These are phyloP conservation scores for Drosophila pseudoobscura DNA, from an alignment of 1,140 invertebrate species.

Conservation along the genomic window DNA sequence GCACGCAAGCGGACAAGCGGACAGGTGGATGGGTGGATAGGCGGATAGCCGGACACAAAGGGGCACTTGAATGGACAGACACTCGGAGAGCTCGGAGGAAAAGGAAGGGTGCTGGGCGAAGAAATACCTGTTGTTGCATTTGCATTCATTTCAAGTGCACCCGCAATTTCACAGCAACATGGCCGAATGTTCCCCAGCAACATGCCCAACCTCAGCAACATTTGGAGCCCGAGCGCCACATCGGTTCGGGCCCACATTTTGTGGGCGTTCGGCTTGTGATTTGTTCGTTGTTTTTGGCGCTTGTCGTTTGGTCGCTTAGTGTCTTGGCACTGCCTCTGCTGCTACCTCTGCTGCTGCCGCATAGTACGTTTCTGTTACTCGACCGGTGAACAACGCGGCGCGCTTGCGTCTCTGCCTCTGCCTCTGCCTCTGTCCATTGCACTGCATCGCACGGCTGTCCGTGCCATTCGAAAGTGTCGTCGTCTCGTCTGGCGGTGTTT, in stretches of 20 bases:
- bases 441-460: conserved; percentile 10
- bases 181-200: conserved; percentile 4
- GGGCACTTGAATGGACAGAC: too few species aligned
- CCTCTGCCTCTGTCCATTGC: conserved; percentile 4
- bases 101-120: neutral
- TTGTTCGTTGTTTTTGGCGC: neutral
- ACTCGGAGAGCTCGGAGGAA: too few species aligned
- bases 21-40: too few species aligned
- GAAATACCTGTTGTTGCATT: conserved; percentile 55
- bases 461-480: too few species aligned
- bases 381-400: conserved; percentile 59
- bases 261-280: conserved; percentile 10
- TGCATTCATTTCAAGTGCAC: conserved; percentile 13
- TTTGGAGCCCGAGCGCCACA: conserved; percentile 6
- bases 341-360: conserved; percentile 26
- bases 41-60: too few species aligned
- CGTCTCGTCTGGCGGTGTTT: too few species aligned
- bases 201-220: conserved; percentile 25
- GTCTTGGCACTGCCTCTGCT: conserved; percentile 4
- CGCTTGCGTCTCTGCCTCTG: conserved; percentile 46
- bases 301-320: conserved; percentile 36
- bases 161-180: neutral
- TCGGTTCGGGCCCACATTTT: conserved; percentile 2
- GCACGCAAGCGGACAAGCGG: neutral
- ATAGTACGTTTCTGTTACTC: conserved; percentile 67